Evolutionary conservation across 2,888 invertebrate species (phyloP).

Genomic region (Flexamia atlantica): DNA sequence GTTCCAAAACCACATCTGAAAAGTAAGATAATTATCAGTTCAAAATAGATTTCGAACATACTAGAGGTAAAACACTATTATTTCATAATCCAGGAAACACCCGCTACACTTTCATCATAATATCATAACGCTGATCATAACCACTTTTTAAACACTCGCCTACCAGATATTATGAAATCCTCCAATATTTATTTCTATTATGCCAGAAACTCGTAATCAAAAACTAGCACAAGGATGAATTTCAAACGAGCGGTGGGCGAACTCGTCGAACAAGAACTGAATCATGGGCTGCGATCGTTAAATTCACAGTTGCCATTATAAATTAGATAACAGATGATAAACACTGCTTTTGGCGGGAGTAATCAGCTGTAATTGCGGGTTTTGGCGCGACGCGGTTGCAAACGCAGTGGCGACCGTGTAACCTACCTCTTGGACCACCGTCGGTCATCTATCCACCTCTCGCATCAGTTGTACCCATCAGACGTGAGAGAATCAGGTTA

Average conservation of each 20-base stretch:
- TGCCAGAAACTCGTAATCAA: background rate
- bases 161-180: background rate
- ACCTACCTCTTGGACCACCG: background rate
- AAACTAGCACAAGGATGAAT: background rate
- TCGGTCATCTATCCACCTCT: no score
- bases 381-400: slow-evolving; percentile 12
- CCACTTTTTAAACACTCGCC: no score
- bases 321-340: slow-evolving; percentile 19
- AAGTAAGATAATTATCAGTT: no score
- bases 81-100: no score
- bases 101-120: no score
- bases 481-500: no score
- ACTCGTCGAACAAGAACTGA: background rate
- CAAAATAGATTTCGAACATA: no score
- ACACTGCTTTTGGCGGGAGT: slow-evolving; percentile 17
- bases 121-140: no score
- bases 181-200: background rate
- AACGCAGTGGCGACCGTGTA: background rate
- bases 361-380: slow-evolving; percentile 23
- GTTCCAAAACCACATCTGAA: no score
- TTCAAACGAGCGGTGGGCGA: background rate
- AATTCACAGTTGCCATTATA: slow-evolving; percentile 1
- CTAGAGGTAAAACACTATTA: no score
- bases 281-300: background rate
- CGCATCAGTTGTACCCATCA: no score